Evolutionary conservation across 1,140 invertebrate genomes (phyloP).

Genomic region (Zaprionus nigranus): DNA sequence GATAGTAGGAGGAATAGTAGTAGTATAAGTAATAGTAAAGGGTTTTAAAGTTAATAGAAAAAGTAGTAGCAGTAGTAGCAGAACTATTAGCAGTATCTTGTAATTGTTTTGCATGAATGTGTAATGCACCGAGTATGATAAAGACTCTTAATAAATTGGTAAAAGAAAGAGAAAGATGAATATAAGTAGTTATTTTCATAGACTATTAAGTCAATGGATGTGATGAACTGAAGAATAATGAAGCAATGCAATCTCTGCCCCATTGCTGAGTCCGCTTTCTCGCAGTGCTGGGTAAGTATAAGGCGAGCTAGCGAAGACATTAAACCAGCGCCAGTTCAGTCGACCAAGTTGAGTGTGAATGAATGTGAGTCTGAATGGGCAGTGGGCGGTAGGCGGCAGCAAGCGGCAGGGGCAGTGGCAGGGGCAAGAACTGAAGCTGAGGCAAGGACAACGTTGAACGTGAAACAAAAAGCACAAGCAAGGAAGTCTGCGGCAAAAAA

Average conservation of each 20-base stretch:
- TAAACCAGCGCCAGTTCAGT: constrained; percentile 47
- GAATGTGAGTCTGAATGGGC: constrained; percentile 58
- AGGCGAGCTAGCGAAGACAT: constrained; percentile 27
- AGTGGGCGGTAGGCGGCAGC: neutral
- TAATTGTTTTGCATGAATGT: too few species aligned
- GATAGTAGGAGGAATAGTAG: neutral
- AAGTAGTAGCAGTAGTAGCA: neutral
- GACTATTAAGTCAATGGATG: too few species aligned
- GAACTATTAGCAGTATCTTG: too few species aligned
- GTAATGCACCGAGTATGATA: too few species aligned
- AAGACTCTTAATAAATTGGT: neutral
- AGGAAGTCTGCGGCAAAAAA: constrained; percentile 29
- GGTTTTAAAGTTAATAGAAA: neutral
- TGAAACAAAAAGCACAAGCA: constrained; percentile 51
- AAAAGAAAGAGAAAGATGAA: neutral
- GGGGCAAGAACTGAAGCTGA: neutral
- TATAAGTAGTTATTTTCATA: neutral
- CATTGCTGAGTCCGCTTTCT: constrained; percentile 2
- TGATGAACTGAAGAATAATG: neutral
- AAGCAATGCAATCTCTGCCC: neutral
- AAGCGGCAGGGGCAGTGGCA: neutral
- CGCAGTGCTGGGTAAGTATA: constrained; percentile 46
- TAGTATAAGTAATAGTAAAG: neutral
- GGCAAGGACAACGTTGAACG: constrained; percentile 50
- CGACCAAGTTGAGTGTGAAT: constrained; percentile 49